Conservation (phyloP, 64 coral and sea anemone genomes). For the Pocillopora verrucosa region DNA sequence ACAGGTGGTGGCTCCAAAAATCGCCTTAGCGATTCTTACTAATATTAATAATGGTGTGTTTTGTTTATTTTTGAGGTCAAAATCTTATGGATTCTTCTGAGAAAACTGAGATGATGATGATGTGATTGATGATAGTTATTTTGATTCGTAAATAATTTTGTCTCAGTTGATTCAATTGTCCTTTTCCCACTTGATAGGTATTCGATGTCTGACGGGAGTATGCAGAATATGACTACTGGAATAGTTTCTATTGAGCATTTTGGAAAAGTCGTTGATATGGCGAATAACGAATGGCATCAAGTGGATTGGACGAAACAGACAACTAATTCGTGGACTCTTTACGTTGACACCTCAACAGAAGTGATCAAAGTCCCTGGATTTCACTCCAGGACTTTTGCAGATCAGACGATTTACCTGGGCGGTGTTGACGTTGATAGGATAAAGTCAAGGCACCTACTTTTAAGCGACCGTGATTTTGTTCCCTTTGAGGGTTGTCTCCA, state of each 20-base stretch:
- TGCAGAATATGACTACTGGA: not conserved
- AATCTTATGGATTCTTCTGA: too few species aligned
- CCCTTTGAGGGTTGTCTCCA: conserved; percentile 77
- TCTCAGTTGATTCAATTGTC: not conserved
- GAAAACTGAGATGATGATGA: too few species aligned
- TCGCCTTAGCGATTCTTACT: too few species aligned
- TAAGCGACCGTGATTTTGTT: conserved; percentile 43
- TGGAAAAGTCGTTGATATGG: conserved; percentile 26
- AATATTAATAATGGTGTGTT: too few species aligned
- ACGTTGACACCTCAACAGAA: conserved; percentile 15
- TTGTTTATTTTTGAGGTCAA: too few species aligned
- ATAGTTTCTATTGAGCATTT: too few species aligned
- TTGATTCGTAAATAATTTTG: too few species aligned
- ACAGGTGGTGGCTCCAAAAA: too few species aligned
- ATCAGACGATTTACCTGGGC: conserved; percentile 68
- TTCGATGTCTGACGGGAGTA: not conserved
- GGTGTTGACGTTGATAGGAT: conserved; percentile 45
- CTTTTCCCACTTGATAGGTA: not conserved
- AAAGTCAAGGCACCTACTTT: not conserved
- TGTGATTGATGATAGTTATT: too few species aligned
- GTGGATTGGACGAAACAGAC: conserved; percentile 31
- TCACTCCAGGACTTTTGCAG: conserved; percentile 40
- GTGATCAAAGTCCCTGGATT: conserved; percentile 18
- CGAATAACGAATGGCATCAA: conserved; percentile 88
- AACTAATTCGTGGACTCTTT: conserved; percentile 10